phyloP scores from a whole-genome alignment of 2,797 vertebrate species.

The Thripadectes ignobilis region DNA sequence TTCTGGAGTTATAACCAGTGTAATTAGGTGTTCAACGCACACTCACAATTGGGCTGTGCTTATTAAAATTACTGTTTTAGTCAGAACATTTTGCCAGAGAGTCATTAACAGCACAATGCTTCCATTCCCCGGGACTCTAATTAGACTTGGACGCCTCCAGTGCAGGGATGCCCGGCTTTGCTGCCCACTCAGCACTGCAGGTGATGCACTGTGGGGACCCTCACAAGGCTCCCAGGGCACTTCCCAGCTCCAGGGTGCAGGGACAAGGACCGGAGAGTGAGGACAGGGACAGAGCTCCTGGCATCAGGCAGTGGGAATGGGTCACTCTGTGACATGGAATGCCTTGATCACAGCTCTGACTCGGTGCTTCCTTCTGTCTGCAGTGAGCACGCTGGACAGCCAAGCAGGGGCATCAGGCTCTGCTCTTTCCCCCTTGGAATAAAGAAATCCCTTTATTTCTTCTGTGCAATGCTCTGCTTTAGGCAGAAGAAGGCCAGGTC shows the following conservation, averaged over 20 bases:
- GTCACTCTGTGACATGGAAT: neutral
- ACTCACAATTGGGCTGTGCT: constrained; percentile 70
- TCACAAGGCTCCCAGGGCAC: neutral
- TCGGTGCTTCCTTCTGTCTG: neutral
- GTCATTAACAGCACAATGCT: constrained; percentile 78
- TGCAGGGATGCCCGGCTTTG: neutral
- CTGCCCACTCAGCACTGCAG: neutral
- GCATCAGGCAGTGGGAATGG: neutral
- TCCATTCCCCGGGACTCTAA: constrained; percentile 69
- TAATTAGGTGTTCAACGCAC: constrained; percentile 78
- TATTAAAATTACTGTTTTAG: constrained; percentile 81
- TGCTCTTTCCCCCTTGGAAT: neutral
- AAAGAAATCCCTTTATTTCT: neutral
- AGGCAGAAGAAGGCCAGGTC: neutral
- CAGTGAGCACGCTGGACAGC: neutral
- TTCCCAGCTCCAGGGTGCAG: neutral
- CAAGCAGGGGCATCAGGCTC: neutral
- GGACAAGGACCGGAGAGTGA: rapidly evolving
- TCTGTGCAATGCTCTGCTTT: neutral
- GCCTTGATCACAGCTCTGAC: neutral
- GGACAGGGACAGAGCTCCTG: neutral
- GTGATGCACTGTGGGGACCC: neutral
- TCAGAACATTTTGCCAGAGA: constrained; percentile 69
- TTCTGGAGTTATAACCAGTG: constrained; percentile 67
- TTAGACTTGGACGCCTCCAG: constrained; percentile 67